Evolutionary conservation across 1,140 invertebrate genomes (phyloP), one percentile per base, ranked within the genome.

Genomic region (Drosophila tristis): DNA sequence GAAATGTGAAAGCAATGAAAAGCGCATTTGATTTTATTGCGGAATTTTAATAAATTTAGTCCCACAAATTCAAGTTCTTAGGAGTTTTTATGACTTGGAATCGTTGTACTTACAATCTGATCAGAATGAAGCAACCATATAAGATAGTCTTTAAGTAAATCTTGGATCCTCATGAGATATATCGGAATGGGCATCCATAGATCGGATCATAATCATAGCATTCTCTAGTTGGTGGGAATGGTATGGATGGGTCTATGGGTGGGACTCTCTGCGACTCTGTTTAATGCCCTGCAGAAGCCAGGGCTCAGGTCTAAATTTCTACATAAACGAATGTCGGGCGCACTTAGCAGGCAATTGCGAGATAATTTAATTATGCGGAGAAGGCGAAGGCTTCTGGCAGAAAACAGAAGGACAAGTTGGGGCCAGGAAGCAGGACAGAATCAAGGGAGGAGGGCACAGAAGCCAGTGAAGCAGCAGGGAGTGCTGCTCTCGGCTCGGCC

Each of bases 301-400:
- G 39, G 74, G 4, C 35, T 11, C 26, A 29, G 26, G 35, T 39
- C 64, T 76, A 62, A 75, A 76, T 76, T 76, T 71, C 62, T 47
- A 81, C 58, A 80, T 71, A 77, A 82, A 63, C 78, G 78, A 82
- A 78, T 78, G 82, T 76, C 64, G 59, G 45, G 78, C 78, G 82
- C 79, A 89, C 84, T 87, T 89, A 87, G 84, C 84, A 87, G 84
- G 84, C 84, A 89, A 87, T 87, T 90, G 84, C 67, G 64, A 74
- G 67, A 87, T 87, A 87, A 87, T 87, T 87, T 87, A 87, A 87
- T 87, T 87, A 87, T 65, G 76, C 75, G 64, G 11, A 39, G 35
- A 11, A 39, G 35, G 11, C 35, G 4, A 9, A 45, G 80, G 55
- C 72, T 72, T 9, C 67, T 70, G 45, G 67, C 53, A 49, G 50